Conservation (phyloP, 2,888 invertebrate genomes). For the Torymus tubicola region DNA sequence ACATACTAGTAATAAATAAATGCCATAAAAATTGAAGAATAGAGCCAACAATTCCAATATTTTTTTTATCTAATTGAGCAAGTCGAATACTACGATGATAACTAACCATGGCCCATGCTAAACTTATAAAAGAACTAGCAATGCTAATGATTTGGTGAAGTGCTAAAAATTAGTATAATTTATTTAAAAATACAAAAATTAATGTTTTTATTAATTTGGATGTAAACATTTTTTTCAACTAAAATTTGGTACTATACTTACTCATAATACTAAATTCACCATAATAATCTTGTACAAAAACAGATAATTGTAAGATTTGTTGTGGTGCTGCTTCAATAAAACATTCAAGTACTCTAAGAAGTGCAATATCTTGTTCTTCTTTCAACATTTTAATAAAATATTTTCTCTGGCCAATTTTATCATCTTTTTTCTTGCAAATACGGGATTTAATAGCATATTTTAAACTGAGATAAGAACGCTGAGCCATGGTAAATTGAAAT, state of each 20-base stretch:
- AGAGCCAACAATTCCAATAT: slow-evolving; percentile 85
- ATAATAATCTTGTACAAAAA: slow-evolving; percentile 81
- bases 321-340: slow-evolving; percentile 90
- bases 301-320: slow-evolving; percentile 85
- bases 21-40: slow-evolving; percentile 90
- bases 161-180: slow-evolving; percentile 72
- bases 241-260: slow-evolving; percentile 66
- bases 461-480: slow-evolving; percentile 81
- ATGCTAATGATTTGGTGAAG: slow-evolving; percentile 85
- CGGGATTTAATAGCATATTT: slow-evolving; percentile 83
- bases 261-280: slow-evolving; percentile 77
- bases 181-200: slow-evolving; percentile 58
- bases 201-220: slow-evolving; percentile 32
- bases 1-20: slow-evolving; percentile 86
- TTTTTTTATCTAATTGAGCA: slow-evolving; percentile 86
- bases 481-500: slow-evolving; percentile 85
- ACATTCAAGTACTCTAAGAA: slow-evolving; percentile 87
- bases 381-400: slow-evolving; percentile 86
- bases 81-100: slow-evolving; percentile 90
- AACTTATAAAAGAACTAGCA: slow-evolving; percentile 87
- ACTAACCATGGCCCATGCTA: slow-evolving; percentile 93
- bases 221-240: neutral
- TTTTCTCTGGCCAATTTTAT: slow-evolving; percentile 80
- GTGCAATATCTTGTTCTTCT: slow-evolving; percentile 88
- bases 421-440: slow-evolving; percentile 80